These are phyloP conservation scores for Apamea crenata DNA, from an alignment of 2,888 invertebrate species.

Conservation along the genomic window DNA sequence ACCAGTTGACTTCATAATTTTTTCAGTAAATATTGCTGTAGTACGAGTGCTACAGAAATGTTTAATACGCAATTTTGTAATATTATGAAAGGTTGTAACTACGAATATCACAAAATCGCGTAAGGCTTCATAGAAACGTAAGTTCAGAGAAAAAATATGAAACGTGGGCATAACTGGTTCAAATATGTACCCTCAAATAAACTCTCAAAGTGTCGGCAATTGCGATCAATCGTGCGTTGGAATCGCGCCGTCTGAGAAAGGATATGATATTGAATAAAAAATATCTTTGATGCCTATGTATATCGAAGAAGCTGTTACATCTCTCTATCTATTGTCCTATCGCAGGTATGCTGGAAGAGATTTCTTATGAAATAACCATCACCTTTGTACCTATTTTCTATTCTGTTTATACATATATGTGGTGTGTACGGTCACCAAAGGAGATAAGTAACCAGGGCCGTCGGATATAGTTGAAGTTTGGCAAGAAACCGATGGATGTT, in stretches of 20 bases:
- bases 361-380: too few relatives aligned
- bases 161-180: slow-evolving; percentile 21
- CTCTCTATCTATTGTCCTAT: too few relatives aligned
- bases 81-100: not conserved
- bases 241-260: slow-evolving; percentile 4
- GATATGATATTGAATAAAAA: slow-evolving; percentile 23
- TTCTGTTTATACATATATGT: too few relatives aligned
- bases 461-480: too few relatives aligned
- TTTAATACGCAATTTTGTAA: too few relatives aligned
- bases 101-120: slow-evolving; percentile 7
- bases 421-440: too few relatives aligned
- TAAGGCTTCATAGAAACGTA: not conserved
- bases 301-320: too few relatives aligned
- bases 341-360: too few relatives aligned
- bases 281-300: not conserved
- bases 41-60: too few relatives aligned
- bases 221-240: slow-evolving; percentile 39
- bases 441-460: too few relatives aligned
- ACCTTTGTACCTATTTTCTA: too few relatives aligned
- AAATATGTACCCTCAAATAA: slow-evolving; percentile 45
- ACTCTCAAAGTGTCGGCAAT: slow-evolving; percentile 37
- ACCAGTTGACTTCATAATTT: not conserved
- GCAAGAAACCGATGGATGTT: too few relatives aligned
- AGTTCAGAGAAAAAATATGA: slow-evolving; percentile 23
- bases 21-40: not conserved